phyloP scores from a whole-genome alignment of 2,888 invertebrate genomes.

The Drosophila nr. perissopoda region DNA sequence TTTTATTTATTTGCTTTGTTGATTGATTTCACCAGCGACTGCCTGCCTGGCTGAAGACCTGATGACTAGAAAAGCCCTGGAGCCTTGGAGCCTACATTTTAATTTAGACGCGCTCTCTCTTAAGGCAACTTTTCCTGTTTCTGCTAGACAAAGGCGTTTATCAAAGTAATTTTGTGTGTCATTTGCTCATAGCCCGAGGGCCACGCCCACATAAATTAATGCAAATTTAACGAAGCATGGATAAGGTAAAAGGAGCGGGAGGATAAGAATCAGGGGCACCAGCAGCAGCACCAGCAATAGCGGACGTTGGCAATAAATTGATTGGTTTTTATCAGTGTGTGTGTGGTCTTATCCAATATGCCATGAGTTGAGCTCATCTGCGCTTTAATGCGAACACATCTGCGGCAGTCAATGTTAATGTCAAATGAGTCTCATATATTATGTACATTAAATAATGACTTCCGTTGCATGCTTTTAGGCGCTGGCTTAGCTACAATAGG shows the following conservation, averaged over 20 bases:
- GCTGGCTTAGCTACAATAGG: neutral
- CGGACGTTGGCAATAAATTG: constrained; percentile 68
- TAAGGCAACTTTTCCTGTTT: constrained; percentile 15
- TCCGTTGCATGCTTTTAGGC: constrained; percentile 62
- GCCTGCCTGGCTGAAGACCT: neutral
- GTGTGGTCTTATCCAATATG: constrained; percentile 63
- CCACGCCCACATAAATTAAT: constrained; percentile 72
- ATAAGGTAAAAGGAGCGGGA: constrained; percentile 12
- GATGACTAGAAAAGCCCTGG: neutral
- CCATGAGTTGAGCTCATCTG: constrained; percentile 27
- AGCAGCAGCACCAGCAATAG: neutral
- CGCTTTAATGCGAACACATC: constrained; percentile 18
- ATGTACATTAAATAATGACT: constrained; percentile 43
- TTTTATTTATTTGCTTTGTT: constrained; percentile 77
- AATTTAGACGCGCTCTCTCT: constrained; percentile 25
- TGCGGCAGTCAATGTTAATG: constrained; percentile 44
- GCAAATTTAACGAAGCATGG: constrained; percentile 70
- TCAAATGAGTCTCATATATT: constrained; percentile 53
- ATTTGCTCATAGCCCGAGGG: constrained; percentile 42
- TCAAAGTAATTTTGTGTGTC: constrained; percentile 71
- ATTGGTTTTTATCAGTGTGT: constrained; percentile 67
- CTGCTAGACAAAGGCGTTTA: constrained; percentile 69
- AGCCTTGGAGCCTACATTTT: constrained; percentile 29
- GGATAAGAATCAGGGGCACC: neutral
- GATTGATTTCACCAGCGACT: constrained; percentile 65